These are phyloP conservation scores for Micrasema minimum DNA, from an alignment of 1,140 invertebrate genomes.

Conservation along the genomic window DNA sequence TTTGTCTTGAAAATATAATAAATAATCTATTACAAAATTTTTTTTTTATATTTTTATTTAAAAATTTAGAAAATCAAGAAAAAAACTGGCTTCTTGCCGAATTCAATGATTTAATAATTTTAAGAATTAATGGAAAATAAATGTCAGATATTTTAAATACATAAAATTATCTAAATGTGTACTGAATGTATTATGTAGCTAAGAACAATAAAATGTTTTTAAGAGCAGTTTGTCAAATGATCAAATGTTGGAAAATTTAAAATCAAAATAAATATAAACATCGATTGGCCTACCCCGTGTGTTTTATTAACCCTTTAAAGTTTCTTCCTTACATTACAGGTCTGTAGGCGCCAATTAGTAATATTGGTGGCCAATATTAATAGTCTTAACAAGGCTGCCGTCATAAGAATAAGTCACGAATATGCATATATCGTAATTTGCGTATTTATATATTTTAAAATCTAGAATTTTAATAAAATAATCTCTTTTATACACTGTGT, in stretches of 20 bases:
- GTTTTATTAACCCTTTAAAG: constrained; percentile 26
- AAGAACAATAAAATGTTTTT: not conserved
- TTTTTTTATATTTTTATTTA: constrained; percentile 8
- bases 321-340: too few species aligned
- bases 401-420: too few species aligned
- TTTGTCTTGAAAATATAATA: too few species aligned
- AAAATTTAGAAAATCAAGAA: not conserved
- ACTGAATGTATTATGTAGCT: constrained; percentile 5
- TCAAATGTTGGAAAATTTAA: too few species aligned
- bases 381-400: too few species aligned
- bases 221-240: not conserved
- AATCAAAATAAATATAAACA: constrained; percentile 49
- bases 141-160: constrained; percentile 12
- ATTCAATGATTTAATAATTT: not conserved
- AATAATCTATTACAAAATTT: too few species aligned
- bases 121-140: not conserved
- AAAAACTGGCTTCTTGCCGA: constrained; percentile 7
- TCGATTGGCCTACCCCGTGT: constrained; percentile 50
- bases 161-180: constrained; percentile 6
- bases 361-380: too few species aligned
- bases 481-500: too few species aligned
- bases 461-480: too few species aligned
- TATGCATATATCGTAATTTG: too few species aligned
- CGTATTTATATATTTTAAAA: too few species aligned
- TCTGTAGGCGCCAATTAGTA: too few species aligned